Conservation (phyloP, 2,113 vertebrate species). For the Ophiodon elongatus region DNA sequence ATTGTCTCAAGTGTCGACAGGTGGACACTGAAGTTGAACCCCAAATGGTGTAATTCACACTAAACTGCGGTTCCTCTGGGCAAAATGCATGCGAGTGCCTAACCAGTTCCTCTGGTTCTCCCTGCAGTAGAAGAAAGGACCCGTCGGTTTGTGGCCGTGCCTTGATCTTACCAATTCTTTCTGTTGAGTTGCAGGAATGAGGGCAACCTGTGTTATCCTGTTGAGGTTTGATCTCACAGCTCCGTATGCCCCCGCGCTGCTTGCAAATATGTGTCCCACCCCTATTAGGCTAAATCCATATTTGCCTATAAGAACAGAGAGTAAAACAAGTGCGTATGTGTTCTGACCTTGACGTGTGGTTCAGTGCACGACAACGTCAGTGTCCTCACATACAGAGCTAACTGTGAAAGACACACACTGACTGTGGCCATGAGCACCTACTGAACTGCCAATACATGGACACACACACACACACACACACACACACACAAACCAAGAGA, state of each 20-base stretch:
- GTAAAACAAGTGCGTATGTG: neutral
- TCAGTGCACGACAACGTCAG: conserved; percentile 12
- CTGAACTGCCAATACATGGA: conserved; percentile 20
- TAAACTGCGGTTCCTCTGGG: neutral
- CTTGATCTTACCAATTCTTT: neutral
- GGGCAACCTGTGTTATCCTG: neutral
- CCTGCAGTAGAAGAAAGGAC: neutral
- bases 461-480: conserved; percentile 2
- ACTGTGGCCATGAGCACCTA: conserved; percentile 27
- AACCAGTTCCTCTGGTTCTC: neutral
- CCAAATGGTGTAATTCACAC: no score
- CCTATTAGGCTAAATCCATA: neutral
- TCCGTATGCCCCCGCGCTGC: neutral
- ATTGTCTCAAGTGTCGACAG: no score
- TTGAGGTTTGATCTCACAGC: neutral
- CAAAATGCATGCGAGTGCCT: neutral
- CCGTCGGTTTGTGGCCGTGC: neutral
- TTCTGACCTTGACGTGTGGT: conserved; percentile 15
- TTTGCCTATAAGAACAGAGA: no score
- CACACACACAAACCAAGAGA: neutral
- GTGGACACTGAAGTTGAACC: no score
- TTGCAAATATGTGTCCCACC: neutral
- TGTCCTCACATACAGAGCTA: neutral
- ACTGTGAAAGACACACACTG: conserved; percentile 42
- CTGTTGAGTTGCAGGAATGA: neutral